Conservation (phyloP, 2,797 vertebrate species). For the Notamacropus eugenii region DNA sequence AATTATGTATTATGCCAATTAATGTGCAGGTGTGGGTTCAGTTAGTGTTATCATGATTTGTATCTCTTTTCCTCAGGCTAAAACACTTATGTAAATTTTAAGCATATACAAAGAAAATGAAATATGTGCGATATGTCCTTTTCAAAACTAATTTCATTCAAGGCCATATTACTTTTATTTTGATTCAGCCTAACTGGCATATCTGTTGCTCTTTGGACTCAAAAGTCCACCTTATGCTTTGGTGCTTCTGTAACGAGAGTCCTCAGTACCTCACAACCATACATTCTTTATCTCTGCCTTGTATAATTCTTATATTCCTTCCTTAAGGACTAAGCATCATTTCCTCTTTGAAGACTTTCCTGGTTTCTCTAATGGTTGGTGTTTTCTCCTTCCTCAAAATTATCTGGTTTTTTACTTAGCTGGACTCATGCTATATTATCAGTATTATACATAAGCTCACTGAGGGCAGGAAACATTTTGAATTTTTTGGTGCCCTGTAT, state of each 20-base stretch:
- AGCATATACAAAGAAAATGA: constrained; percentile 17
- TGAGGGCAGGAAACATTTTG: background rate
- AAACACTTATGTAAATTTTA: background rate
- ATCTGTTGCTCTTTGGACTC: background rate
- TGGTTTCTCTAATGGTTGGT: background rate
- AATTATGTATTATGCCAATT: constrained; percentile 20
- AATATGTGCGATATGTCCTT: constrained; percentile 31
- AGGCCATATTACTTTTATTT: constrained; percentile 32
- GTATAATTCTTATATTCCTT: background rate
- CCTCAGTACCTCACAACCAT: background rate
- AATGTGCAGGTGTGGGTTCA: background rate
- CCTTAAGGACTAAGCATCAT: background rate
- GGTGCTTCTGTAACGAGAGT: background rate
- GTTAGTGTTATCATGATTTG: constrained; percentile 1
- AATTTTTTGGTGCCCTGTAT: background rate
- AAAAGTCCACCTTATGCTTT: background rate
- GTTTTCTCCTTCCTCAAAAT: background rate
- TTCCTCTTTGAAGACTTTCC: background rate
- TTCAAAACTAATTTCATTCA: background rate
- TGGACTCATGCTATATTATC: background rate
- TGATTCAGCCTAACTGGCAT: background rate
- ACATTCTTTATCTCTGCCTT: background rate
- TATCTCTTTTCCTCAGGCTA: background rate
- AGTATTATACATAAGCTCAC: background rate
- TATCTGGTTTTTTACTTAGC: background rate